phyloP scores from a whole-genome alignment of 2,113 vertebrate genomes.

The Leucosticte australis region DNA sequence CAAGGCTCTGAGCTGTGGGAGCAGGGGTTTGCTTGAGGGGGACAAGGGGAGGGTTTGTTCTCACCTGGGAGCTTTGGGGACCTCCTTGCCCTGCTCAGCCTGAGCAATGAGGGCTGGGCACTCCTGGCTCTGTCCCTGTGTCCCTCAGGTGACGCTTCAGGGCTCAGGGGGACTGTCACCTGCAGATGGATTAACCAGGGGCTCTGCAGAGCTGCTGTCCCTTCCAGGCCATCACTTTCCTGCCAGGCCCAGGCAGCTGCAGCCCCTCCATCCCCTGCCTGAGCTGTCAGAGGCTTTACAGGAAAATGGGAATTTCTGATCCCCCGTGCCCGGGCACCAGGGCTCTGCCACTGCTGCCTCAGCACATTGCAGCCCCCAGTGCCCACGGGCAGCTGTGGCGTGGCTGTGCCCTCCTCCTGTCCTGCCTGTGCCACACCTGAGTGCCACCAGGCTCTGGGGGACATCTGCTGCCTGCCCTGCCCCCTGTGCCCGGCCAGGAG shows the following conservation, averaged over 20 bases:
- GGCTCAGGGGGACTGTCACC: not conserved
- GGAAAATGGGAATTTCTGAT: not conserved
- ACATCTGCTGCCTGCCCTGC: not conserved
- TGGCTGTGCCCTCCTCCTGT: not conserved
- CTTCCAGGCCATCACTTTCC: not conserved
- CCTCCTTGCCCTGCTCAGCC: not conserved
- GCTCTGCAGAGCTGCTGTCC: not conserved
- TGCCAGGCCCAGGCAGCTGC: not conserved
- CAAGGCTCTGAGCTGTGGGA: not conserved
- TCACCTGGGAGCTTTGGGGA: not conserved
- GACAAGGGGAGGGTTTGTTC: not conserved
- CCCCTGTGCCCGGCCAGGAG: not conserved
- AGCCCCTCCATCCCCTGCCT: not conserved
- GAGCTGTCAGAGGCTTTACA: not conserved
- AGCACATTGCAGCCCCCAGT: not conserved
- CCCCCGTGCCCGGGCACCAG: not conserved
- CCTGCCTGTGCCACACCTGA: not conserved
- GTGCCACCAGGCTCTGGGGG: not conserved
- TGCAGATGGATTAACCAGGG: not conserved
- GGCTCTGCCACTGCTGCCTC: not conserved
- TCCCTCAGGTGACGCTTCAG: not conserved
- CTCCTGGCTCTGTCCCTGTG: not conserved
- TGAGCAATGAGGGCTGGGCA: not conserved
- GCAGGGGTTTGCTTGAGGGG: too few species aligned
- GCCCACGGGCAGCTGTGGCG: not conserved